Evolutionary conservation across 1,140 invertebrate species (phyloP), one percentile per base, ranked within the genome.

Genomic region (Saxidomus purpurata): DNA sequence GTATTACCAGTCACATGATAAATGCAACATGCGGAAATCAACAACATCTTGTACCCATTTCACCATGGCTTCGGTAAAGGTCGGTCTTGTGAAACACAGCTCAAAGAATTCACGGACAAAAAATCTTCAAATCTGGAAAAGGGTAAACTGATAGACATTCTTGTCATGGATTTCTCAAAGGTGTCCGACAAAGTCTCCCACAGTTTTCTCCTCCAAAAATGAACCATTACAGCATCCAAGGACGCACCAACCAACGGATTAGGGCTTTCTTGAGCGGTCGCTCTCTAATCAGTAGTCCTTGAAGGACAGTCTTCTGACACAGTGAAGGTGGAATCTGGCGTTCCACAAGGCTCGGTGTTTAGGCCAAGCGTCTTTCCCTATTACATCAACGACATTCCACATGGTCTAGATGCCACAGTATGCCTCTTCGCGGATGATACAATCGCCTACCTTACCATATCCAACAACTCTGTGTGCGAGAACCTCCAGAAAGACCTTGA

Each of bases 161-260:
- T 86, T 87, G 15, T 43, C 43, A 63, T 89, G 49, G 91, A 93
- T 52, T 92, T 93, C 52, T 43, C 61, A 28, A 92, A 92, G 67
- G 91, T 91, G 0, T 93, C 92, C 87, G 90, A 93, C 55, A 89
- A 91, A 86, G 91, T 91, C 6, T 77, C 49, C 38, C 91, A 90
- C 36, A 63, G 19, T 15, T 63, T 84, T 15, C 90, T 92, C 28
- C 22, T 89, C 25, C 59, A 90, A 15, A 92, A 91, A 74, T 90
- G 0, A 31, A 67, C 17, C n/a, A 67, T 8, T 92, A 90, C 61
- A 82, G 90, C 22, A 90, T 90, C 40, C 36, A 25, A 67, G 88
- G 85, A 22, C 59, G 67, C 47, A 71, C 34, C 13, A 84, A 90
- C 36, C 31, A 38, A 15, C 91, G 91, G 89, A 91, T 43, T 8